These are phyloP conservation scores for Bombus waltoni DNA, from an alignment of 1,140 invertebrate species.

Conservation along the genomic window DNA sequence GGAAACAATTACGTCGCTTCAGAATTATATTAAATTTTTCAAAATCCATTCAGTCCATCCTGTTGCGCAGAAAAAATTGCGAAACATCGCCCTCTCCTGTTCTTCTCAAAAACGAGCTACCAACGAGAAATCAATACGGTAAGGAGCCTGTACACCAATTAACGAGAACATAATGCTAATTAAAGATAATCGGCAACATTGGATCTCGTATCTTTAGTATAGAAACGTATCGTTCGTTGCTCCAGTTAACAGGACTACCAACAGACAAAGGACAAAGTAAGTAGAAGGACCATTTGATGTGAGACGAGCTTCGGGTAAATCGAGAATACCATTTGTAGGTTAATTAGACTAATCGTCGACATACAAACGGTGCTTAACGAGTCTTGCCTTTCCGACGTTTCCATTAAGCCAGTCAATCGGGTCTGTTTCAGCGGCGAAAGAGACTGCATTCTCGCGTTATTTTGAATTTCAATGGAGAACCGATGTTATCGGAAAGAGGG, in stretches of 20 bases:
- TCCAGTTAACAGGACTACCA: background rate
- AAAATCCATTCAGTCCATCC: too few relatives aligned
- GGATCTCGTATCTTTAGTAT: background rate
- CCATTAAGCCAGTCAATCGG: conserved; percentile 3
- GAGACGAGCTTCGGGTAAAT: background rate
- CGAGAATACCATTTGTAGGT: background rate
- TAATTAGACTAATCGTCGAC: background rate
- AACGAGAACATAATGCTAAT: background rate
- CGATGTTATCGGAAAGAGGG: conserved; percentile 13
- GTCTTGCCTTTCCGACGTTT: background rate
- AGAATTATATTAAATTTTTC: too few relatives aligned
- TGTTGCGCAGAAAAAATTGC: too few relatives aligned
- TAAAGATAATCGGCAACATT: background rate
- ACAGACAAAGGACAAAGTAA: background rate
- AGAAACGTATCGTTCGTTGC: too few relatives aligned
- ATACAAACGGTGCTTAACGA: background rate
- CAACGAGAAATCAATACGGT: background rate
- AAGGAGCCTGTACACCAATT: background rate
- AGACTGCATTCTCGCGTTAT: background rate
- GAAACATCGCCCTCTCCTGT: background rate
- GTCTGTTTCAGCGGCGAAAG: background rate
- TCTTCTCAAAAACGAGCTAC: background rate
- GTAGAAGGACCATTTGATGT: background rate
- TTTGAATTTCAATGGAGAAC: background rate
- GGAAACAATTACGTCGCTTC: too few relatives aligned